Percentiles rank a stretch among this genome's conserved stretches.
Conservation (phyloP, 2,797 vertebrate species). For the Menidia menidia region DNA sequence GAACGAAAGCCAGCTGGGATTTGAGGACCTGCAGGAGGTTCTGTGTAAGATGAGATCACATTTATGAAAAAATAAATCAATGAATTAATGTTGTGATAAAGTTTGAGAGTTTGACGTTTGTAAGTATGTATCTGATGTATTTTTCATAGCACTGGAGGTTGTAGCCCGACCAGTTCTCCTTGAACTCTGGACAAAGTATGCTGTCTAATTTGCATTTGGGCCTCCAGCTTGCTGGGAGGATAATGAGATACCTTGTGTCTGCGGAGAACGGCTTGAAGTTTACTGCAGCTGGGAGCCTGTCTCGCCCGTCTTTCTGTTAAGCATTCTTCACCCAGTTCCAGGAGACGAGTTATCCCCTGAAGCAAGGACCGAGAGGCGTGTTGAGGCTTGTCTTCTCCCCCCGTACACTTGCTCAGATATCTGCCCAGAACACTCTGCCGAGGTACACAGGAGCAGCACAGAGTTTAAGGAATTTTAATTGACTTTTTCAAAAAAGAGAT, state of each 20-base stretch:
- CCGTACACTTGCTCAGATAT: constrained; percentile 77
- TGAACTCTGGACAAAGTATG: constrained; percentile 9
- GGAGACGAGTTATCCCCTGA: constrained; percentile 79
- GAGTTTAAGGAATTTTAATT: constrained; percentile 20
- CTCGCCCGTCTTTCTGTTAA: constrained; percentile 68
- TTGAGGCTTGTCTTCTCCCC: constrained; percentile 72
- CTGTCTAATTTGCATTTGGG: constrained; percentile 17
- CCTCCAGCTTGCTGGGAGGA: constrained; percentile 39
- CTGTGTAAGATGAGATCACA: constrained; percentile 67
- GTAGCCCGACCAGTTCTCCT: constrained; percentile 17
- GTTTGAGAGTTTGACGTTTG: not conserved
- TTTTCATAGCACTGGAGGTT: not conserved
- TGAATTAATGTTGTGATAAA: not conserved
- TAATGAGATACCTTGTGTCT: constrained; percentile 85
- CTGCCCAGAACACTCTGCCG: constrained; percentile 58
- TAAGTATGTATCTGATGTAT: not conserved
- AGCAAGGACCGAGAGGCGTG: constrained; percentile 81
- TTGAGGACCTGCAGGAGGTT: constrained; percentile 85
- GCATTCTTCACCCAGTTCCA: constrained; percentile 84
- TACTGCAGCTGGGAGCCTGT: constrained; percentile 75
- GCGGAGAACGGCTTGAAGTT: constrained; percentile 81
- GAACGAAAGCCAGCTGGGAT: constrained; percentile 78
- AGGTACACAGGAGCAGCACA: constrained; percentile 30
- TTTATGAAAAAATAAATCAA: constrained; percentile 3
- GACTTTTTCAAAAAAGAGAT: constrained; percentile 24